A percentile compares a stretch with the other conserved stretches of the same genome.
phyloP scores from a whole-genome alignment of 2,113 vertebrate genomes.

The Protobothrops mucrosquamatus region DNA sequence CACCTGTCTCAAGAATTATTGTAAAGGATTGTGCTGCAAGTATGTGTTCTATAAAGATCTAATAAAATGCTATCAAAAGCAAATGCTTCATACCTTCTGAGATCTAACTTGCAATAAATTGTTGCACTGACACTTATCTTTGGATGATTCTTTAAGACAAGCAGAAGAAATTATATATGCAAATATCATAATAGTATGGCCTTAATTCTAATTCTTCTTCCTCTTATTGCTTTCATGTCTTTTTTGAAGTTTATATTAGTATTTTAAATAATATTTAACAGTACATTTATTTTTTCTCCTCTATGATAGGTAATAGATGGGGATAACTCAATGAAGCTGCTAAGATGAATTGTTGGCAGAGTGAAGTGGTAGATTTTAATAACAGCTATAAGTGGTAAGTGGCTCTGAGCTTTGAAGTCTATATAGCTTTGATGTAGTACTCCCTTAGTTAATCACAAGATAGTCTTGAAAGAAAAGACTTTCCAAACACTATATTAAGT shows the following conservation, averaged over 20 bases:
- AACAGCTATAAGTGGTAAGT: conserved; percentile 70
- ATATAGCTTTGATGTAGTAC: conserved; percentile 73
- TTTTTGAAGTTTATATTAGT: conserved; percentile 32
- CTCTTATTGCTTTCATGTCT: background rate
- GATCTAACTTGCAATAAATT: background rate
- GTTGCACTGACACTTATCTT: background rate
- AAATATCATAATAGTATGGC: conserved; percentile 45
- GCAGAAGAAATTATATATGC: conserved; percentile 17
- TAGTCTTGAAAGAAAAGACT: conserved; percentile 66
- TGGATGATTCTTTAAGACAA: conserved; percentile 11
- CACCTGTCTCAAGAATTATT: background rate
- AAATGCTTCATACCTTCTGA: background rate
- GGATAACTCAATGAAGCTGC: conserved; percentile 52
- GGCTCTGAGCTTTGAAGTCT: conserved; percentile 75
- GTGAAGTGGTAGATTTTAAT: conserved; percentile 62
- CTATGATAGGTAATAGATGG: conserved; percentile 48
- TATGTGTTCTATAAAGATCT: background rate
- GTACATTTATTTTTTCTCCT: background rate
- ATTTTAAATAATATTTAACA: conserved; percentile 46
- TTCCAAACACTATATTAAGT: conserved; percentile 63
- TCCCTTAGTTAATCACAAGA: conserved; percentile 69
- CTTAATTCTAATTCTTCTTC: conserved; percentile 18
- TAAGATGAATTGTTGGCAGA: conserved; percentile 60
- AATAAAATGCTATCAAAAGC: background rate
- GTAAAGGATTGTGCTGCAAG: background rate